Percentiles rank a stretch among this genome's conserved stretches.
Conservation (phyloP, 1,140 invertebrate species). For the Pectinophora gossypiella region DNA sequence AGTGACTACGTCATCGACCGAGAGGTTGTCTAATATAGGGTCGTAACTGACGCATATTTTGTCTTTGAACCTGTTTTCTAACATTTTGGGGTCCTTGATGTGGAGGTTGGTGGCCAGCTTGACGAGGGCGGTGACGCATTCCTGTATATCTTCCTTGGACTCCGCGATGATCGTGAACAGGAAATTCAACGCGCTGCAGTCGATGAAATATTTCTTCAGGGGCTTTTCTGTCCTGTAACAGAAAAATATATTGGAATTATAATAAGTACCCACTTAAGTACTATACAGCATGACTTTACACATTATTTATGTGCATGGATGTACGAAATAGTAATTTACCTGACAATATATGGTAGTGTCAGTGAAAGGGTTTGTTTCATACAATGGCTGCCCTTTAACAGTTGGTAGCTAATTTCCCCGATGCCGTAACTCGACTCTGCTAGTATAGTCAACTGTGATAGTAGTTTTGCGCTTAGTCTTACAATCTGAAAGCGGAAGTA, state of each 20-base stretch:
- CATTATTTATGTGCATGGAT: neutral
- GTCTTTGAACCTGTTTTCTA: constrained; percentile 62
- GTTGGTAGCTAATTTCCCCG: constrained; percentile 75
- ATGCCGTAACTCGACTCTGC: constrained; percentile 74
- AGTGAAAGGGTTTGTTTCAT: constrained; percentile 70
- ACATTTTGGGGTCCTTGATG: constrained; percentile 69
- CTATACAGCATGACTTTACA: too few relatives aligned
- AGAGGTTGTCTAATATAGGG: constrained; percentile 53
- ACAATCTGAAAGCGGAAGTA: constrained; percentile 47
- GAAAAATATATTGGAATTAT: too few relatives aligned
- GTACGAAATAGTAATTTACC: constrained; percentile 39
- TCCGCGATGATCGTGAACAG: constrained; percentile 49
- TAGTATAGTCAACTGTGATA: constrained; percentile 60
- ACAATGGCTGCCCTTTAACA: constrained; percentile 58
- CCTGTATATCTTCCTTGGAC: constrained; percentile 54
- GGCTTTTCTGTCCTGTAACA: constrained; percentile 55
- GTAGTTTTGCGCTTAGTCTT: constrained; percentile 50
- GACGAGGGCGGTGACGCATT: constrained; percentile 61
- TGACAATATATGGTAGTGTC: constrained; percentile 74
- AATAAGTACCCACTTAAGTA: too few relatives aligned
- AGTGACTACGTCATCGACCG: constrained; percentile 68
- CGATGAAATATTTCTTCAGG: constrained; percentile 64
- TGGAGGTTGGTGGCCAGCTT: constrained; percentile 64
- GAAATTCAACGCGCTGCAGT: constrained; percentile 57
- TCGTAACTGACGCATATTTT: constrained; percentile 50